Evolutionary conservation across 2,797 vertebrate genomes (phyloP), one percentile per base, ranked within the genome.

Genomic region (Lophotriccus pileatus): DNA sequence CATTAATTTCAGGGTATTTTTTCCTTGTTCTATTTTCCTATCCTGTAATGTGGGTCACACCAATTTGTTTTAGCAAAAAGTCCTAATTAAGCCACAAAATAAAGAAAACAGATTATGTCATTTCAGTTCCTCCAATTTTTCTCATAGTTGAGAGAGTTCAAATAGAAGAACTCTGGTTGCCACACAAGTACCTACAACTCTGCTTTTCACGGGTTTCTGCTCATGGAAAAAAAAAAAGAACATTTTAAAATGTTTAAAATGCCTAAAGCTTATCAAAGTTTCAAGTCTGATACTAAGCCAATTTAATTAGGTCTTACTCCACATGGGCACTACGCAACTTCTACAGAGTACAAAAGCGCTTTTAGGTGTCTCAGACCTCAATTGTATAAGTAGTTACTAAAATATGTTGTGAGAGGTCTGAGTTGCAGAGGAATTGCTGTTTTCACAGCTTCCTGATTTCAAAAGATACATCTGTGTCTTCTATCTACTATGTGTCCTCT

Each of bases 21-120:
- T 62, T 21, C 47, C 70, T 74, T 84, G 94, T 77, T 94, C 95
- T 58, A 93, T 73, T 93, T 95, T 95, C 64, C 64, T 80, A 28
- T 27, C 39, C 78, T 80, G 78, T 75, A 80, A 94, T 87, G 84
- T 92, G 39, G 92, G 94, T 87, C 92, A 89, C 32, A 90, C 24
- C 20, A 63, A 53, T 79, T 89, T 89, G 70, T 82, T 90, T 85
- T 43, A 95, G 88, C 74, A 93, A 84, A 41, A 79, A 90, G 94
- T 83, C 82, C 84, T 50, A 91, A 83, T 93, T 95, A 93, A 87
- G 52, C 13, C n/a, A 70, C 30, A 87, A 76, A 87, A 52, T 53
- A 84, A 84, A 91, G 64, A 53, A 93, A 94, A 50, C 22, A 84
- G 34, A 86, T 62, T 4, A 86, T 43, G n/a, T 14, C 12, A 5